phyloP scores from a whole-genome alignment of 2,888 invertebrate genomes.

The Drosophila anomalata region DNA sequence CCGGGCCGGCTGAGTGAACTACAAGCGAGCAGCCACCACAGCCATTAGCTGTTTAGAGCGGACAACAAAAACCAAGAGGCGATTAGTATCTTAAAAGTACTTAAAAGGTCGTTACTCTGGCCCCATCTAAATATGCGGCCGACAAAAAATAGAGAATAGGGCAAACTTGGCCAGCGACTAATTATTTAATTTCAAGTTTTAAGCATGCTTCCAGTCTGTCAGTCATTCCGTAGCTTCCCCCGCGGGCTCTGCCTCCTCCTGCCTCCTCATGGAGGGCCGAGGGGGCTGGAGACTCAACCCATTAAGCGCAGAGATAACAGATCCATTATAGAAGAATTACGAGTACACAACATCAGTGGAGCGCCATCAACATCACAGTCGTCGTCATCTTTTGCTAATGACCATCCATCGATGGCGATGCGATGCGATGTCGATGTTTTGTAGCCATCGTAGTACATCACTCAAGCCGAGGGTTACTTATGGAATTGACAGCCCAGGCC shows the following conservation, averaged over 20 bases:
- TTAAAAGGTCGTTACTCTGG: slow-evolving; percentile 78
- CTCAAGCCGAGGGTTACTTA: slow-evolving; percentile 58
- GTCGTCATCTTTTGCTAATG: slow-evolving; percentile 78
- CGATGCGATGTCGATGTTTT: slow-evolving; percentile 21
- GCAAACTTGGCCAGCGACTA: slow-evolving; percentile 75
- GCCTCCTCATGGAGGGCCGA: background rate
- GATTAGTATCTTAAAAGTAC: slow-evolving; percentile 79
- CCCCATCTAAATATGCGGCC: slow-evolving; percentile 43
- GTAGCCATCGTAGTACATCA: slow-evolving; percentile 65
- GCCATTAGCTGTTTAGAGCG: slow-evolving; percentile 69
- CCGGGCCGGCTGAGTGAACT: slow-evolving; percentile 17
- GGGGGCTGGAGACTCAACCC: slow-evolving; percentile 55
- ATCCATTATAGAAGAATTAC: slow-evolving; percentile 79
- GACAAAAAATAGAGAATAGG: slow-evolving; percentile 23
- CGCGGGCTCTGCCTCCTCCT: background rate
- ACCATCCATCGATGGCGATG: slow-evolving; percentile 64
- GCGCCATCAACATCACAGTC: slow-evolving; percentile 44
- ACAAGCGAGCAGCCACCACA: slow-evolving; percentile 69
- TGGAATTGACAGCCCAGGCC: slow-evolving; percentile 29
- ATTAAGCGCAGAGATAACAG: slow-evolving; percentile 77
- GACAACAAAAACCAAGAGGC: slow-evolving; percentile 49
- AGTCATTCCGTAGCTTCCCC: slow-evolving; percentile 54
- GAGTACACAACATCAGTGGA: slow-evolving; percentile 66
- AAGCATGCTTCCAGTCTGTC: slow-evolving; percentile 72
- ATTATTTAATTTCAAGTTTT: slow-evolving; percentile 78